Base-by-base conservation (phyloP, 23 tunicate species). In the Pegea sp. region DNA sequence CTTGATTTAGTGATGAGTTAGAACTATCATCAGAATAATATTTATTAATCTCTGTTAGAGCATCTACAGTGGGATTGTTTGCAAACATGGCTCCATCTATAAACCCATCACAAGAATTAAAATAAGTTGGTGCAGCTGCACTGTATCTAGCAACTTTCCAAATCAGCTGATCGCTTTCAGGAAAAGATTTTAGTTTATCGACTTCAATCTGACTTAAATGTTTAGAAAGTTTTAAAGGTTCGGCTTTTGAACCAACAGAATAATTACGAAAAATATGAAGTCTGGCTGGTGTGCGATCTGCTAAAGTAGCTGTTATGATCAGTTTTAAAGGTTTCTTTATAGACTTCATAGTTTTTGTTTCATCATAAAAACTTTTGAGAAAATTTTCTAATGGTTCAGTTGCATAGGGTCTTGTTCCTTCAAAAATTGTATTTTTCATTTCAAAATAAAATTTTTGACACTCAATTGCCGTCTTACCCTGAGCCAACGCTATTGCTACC, bases 71-170 rank as follows among this genome's bases (percentile, higher is more conserved):
- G 0, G 99, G 99, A 53, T 90, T 90, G 52, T 90, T 90, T 19
- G 99, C 64, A 26, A 84, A 55, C 1, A 90, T 31, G 7, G 93
- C 99, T 6, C 99, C 99, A 68, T 90, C 99, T 3, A 90, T 29
- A 33, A 69, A 90, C 2, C 50, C 44, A 31, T 66, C 99, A 84
- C 78, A 78, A 7, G 99, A 68, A 3, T 72, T 68, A 33, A 79
- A 78, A 55, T 71, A 90, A 1, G 92, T 67, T 0, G 99, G 99
- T 1, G 93, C 93, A 0, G 99, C 77, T 1, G 93, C 99, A 71
- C 75, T 88, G 62, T 76, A 58, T 27, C 90, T 52, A 20, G 91
- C 90, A 24, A 59, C 79, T 62, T 81, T 70, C 94, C 94, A 81
- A 13, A 81, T 31, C 8, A 67, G 76, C 32, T 69, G 64, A 5